Evolutionary conservation across 2,797 vertebrate genomes (phyloP).

Genomic region (Uromys caudimaculatus): DNA sequence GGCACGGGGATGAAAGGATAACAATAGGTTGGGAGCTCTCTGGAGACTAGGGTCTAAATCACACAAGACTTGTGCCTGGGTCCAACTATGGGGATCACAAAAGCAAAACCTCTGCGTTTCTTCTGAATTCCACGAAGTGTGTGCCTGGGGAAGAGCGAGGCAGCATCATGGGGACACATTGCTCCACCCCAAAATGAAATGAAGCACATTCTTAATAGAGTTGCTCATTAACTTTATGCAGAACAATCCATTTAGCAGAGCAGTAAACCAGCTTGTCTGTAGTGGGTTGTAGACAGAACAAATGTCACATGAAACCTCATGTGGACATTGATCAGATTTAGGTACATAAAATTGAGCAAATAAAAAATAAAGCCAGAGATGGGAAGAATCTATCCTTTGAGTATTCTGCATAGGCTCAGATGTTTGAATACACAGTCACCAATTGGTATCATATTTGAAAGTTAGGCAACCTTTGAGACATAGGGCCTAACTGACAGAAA

Average conservation of each 20-base stretch:
- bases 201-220: slow-evolving; percentile 60
- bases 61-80: slow-evolving; percentile 50
- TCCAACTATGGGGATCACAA: background rate
- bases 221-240: slow-evolving; percentile 42
- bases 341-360: background rate
- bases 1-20: background rate
- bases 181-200: slow-evolving; percentile 48
- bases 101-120: background rate
- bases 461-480: background rate
- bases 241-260: slow-evolving; percentile 55
- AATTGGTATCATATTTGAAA: background rate
- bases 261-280: background rate
- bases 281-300: background rate
- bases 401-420: background rate
- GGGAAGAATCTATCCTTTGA: background rate
- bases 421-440: background rate
- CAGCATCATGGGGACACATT: background rate
- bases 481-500: background rate
- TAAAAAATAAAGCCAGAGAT: background rate
- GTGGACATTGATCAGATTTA: background rate
- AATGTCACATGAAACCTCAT: background rate
- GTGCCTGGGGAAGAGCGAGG: background rate
- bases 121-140: background rate
- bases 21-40: too few species aligned
- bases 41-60: slow-evolving; percentile 27